Conservation (phyloP, 2,888 invertebrate genomes). For the Cephalotes varians region DNA sequence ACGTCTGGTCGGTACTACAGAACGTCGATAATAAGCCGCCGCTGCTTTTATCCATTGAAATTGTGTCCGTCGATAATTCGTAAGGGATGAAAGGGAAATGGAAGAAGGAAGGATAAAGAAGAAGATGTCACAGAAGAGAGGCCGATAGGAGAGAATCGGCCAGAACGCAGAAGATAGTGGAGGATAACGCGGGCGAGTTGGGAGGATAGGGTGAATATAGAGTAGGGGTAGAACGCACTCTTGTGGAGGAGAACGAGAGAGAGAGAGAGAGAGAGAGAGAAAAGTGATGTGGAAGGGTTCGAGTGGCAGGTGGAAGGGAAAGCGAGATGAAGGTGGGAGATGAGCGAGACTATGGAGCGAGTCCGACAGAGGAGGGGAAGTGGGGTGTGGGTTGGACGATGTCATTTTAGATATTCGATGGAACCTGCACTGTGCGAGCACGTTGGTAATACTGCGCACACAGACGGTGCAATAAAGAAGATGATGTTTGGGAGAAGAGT, state of each 20-base stretch:
- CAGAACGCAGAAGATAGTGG: constrained; percentile 20
- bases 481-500: constrained; percentile 46
- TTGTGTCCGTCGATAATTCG: constrained; percentile 48
- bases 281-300: constrained; percentile 54
- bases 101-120: constrained; percentile 60
- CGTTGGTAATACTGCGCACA: constrained; percentile 41
- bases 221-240: constrained; percentile 22
- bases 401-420: constrained; percentile 55
- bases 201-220: constrained; percentile 39
- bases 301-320: constrained; percentile 35
- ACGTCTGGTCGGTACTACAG: constrained; percentile 32
- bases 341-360: constrained; percentile 35
- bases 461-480: constrained; percentile 47
- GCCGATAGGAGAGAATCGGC: constrained; percentile 8
- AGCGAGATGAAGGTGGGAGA: constrained; percentile 44
- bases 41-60: constrained; percentile 41
- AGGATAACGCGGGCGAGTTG: constrained; percentile 39
- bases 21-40: constrained; percentile 30
- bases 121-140: constrained; percentile 32
- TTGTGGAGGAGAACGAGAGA: constrained; percentile 34
- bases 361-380: background rate
- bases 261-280: constrained; percentile 6
- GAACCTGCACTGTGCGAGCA: constrained; percentile 51
- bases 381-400: constrained; percentile 47
- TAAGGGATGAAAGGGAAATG: constrained; percentile 45